Base-by-base conservation (phyloP, 2,797 vertebrate genomes). In the Coendou prehensilis region DNA sequence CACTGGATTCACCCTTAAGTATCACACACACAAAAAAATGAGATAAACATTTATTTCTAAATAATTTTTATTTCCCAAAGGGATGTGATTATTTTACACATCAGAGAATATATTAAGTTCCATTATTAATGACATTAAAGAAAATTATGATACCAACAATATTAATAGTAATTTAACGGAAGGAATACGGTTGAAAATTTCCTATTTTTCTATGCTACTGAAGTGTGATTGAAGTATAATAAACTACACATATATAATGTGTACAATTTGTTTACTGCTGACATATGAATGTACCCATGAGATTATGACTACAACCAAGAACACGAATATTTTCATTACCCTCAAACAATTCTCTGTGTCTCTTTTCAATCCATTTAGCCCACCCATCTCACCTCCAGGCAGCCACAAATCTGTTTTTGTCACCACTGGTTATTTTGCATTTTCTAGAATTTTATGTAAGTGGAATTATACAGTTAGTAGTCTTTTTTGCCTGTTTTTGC, bases 381-480 rank as follows among this genome's bases (percentile, higher is more conserved):
- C 54, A 64, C 22, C 47, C 28, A 67, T 6, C 30, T 30, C 8
- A 57, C 81, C 4, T 45, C 37, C 13, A 73, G 69, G 41, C 6
- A 81, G n/a, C 45, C 78, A 64, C 20, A 61, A 45, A 28, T n/a
- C 37, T 93, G 57, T 61, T 87, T 81, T 69, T 71, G 26, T 81
- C 37, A 71, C 76, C 79, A 63, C 22, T 87, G 11, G 28, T 56
- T n/a, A 86, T 30, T 81, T 41, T 89, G 41, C n/a, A 50, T 88
- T 89, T 95, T 87, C 80, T 89, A 83, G 47, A 79, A 91, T 73
- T 76, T 93, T 59, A 81, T 41, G 13, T 69, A 81, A 61, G 61
- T 54, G 17, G 47, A 63, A 88, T 52, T 80, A 69, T 33, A 64
- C 11, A 37, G 11, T 76, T 57, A 4, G 9, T 54, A 56, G 30